These are phyloP conservation scores for Chaetodon trifasciatus DNA, from an alignment of 2,797 vertebrate genomes.

Conservation along the genomic window DNA sequence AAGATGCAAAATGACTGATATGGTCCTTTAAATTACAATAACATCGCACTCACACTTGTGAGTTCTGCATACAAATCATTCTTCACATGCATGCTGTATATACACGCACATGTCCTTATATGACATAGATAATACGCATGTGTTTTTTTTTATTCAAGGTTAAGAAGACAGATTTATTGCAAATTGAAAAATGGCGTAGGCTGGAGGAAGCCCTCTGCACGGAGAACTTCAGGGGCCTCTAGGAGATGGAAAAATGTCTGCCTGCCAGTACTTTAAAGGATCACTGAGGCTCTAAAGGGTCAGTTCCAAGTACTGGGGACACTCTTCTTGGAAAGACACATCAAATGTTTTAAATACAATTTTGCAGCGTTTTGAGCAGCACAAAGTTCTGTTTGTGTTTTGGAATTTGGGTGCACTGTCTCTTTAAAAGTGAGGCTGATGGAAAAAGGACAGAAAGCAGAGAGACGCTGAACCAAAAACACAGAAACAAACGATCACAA, in stretches of 20 bases:
- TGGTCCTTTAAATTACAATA: not conserved
- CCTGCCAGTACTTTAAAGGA: constrained; percentile 49
- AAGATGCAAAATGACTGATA: not conserved
- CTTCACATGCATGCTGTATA: not conserved
- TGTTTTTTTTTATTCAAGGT: not conserved
- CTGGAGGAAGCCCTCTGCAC: constrained; percentile 20
- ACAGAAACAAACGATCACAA: constrained; percentile 51
- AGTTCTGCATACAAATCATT: not conserved
- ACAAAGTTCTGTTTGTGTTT: not conserved
- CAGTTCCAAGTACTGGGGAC: constrained; percentile 25
- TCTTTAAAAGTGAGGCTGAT: constrained; percentile 18
- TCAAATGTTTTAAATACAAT: not conserved
- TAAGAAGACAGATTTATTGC: constrained; percentile 3
- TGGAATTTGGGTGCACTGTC: not conserved
- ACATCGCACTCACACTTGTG: not conserved
- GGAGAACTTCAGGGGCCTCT: constrained; percentile 41
- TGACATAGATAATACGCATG: not conserved
- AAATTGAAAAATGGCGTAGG: constrained; percentile 18
- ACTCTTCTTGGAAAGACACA: constrained; percentile 34
- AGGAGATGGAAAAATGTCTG: constrained; percentile 49
- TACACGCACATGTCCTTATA: not conserved
- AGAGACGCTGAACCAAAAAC: not conserved
- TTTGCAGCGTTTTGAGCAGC: not conserved
- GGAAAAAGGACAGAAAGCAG: not conserved
- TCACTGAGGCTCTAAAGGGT: constrained; percentile 27